Evolutionary conservation across 2,113 vertebrate genomes (phyloP).

Genomic region (Rutilus rutilus): DNA sequence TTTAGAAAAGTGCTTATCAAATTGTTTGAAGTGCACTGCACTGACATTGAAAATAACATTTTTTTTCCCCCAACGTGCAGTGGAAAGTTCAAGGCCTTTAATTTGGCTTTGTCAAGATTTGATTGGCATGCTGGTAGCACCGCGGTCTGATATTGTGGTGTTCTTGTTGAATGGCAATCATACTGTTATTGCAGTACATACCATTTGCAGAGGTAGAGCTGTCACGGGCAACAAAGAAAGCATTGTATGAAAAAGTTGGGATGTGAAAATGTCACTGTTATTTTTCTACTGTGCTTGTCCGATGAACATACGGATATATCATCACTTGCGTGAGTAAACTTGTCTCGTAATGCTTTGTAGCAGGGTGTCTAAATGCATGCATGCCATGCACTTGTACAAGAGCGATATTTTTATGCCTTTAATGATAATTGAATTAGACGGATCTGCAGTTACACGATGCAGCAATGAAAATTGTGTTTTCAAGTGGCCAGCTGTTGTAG

Average conservation of each 20-base stretch:
- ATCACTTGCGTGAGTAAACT: not conserved
- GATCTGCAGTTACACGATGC: conserved; percentile 43
- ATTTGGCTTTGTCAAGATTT: conserved; percentile 56
- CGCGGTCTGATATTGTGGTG: conserved; percentile 62
- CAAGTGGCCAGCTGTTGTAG: conserved; percentile 60
- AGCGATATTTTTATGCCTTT: conserved; percentile 8
- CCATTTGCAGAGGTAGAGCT: conserved; percentile 56
- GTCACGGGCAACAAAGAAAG: conserved; percentile 59
- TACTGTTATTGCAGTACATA: conserved; percentile 56
- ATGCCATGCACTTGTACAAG: not conserved
- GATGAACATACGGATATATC: not conserved
- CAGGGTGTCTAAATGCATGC: not conserved
- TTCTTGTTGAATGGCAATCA: conserved; percentile 66
- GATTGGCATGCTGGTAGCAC: conserved; percentile 62
- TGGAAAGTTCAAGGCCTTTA: conserved; percentile 54
- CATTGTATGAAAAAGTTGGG: not conserved
- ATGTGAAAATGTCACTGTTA: not conserved
- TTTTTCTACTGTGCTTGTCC: not conserved
- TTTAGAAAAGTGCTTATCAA: conserved; percentile 33
- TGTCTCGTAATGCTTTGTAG: not conserved
- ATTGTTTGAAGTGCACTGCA: conserved; percentile 16
- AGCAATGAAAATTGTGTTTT: conserved; percentile 51
- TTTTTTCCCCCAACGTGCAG: not conserved
- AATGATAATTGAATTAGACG: conserved; percentile 55
- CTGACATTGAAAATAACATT: conserved; percentile 20